phyloP scores from a whole-genome alignment of 1,140 invertebrate genomes.

The Ips typographus region DNA sequence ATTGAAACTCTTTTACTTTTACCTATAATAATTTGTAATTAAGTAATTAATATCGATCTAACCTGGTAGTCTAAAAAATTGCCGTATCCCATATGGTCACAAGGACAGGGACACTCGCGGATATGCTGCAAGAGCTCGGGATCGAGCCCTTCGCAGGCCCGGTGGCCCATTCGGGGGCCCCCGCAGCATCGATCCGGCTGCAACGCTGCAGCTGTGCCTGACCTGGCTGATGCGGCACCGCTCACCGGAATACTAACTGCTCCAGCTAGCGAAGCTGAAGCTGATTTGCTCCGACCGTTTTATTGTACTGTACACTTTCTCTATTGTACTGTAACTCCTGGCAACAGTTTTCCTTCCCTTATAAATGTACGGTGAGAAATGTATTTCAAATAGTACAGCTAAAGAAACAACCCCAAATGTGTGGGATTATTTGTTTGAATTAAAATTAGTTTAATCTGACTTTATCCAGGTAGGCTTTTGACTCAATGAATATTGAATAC shows the following conservation, averaged over 20 bases:
- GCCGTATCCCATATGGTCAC: constrained; percentile 89
- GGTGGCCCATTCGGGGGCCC: constrained; percentile 41
- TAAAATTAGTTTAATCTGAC: too few species aligned
- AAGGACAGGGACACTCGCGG: constrained; percentile 81
- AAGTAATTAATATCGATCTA: constrained; percentile 37
- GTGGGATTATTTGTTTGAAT: too few species aligned
- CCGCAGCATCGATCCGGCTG: constrained; percentile 33
- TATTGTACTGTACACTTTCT: background rate
- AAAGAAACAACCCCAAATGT: too few species aligned
- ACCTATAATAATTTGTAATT: background rate
- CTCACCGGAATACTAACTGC: constrained; percentile 18
- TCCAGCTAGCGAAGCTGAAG: constrained; percentile 20
- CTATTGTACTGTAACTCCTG: too few species aligned
- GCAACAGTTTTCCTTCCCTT: too few species aligned
- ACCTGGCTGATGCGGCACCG: constrained; percentile 7
- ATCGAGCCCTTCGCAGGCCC: constrained; percentile 54
- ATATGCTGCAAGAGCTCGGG: constrained; percentile 81
- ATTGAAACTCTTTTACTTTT: too few species aligned
- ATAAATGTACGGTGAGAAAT: too few species aligned
- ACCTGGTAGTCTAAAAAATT: constrained; percentile 90
- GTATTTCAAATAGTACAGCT: too few species aligned
- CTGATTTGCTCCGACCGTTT: background rate
- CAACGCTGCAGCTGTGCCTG: constrained; percentile 16
- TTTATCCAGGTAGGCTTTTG: too few species aligned
- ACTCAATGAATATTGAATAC: too few species aligned